Evolutionary conservation across 2,888 invertebrate genomes (phyloP).

Genomic region (Platypus cylindrus): DNA sequence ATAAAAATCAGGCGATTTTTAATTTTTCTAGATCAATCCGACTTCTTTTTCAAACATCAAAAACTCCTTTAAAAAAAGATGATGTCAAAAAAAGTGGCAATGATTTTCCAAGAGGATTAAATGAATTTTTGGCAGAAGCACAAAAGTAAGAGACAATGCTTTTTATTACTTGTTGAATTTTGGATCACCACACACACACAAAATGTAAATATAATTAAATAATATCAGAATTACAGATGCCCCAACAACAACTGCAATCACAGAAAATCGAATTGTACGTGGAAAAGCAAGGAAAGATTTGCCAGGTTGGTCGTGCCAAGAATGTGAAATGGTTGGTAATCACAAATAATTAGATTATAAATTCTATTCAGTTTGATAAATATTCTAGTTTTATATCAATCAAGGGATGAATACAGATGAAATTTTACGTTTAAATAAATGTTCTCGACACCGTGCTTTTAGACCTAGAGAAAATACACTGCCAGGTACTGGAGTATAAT

Average conservation of each 20-base stretch:
- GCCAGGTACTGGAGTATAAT: too few species aligned
- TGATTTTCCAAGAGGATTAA: constrained; percentile 7
- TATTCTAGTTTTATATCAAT: constrained; percentile 21
- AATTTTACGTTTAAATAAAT: constrained; percentile 32
- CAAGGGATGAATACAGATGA: constrained; percentile 30
- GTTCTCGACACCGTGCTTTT: constrained; percentile 38
- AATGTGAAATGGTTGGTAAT: constrained; percentile 20
- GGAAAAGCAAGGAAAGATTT: constrained; percentile 22
- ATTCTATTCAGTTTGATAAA: too few species aligned
- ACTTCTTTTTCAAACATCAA: too few species aligned
- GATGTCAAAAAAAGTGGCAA: too few species aligned
- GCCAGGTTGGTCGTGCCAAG: constrained; percentile 23
- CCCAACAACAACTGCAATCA: too few species aligned
- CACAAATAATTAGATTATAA: neutral
- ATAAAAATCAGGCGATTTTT: too few species aligned
- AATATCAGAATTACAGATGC: too few species aligned
- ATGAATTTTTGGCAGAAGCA: constrained; percentile 16
- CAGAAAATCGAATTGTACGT: too few species aligned
- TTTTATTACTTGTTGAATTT: too few species aligned
- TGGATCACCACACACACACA: too few species aligned
- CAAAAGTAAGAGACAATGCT: constrained; percentile 10
- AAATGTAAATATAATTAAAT: too few species aligned
- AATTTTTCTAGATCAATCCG: too few species aligned
- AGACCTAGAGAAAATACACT: constrained; percentile 25
- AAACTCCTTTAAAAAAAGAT: constrained; percentile 6